Conservation (phyloP, 1,140 invertebrate genomes). For the Euschistus heros region DNA sequence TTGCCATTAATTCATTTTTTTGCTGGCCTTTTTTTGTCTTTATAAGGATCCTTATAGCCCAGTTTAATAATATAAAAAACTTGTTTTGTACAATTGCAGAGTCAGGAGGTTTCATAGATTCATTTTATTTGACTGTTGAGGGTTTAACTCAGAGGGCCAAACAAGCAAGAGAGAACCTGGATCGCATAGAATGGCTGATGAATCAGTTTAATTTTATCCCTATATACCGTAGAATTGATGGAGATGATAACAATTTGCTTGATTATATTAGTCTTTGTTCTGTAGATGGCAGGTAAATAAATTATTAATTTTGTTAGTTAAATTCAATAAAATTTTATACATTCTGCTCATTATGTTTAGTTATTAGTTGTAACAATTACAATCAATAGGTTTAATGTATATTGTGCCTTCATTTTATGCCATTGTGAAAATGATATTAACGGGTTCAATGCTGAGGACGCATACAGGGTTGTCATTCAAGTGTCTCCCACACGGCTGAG, state of each 20-base stretch:
- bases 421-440: no score
- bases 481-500: no score
- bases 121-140: constrained; percentile 40
- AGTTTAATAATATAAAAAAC: not conserved
- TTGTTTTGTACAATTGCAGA: constrained; percentile 33
- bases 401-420: no score
- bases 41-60: no score
- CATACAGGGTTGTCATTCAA: no score
- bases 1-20: no score
- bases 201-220: constrained; percentile 55
- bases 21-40: no score
- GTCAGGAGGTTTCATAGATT: constrained; percentile 44
- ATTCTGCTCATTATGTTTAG: no score
- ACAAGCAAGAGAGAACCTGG: constrained; percentile 44
- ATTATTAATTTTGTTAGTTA: not conserved
- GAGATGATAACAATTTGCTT: constrained; percentile 30
- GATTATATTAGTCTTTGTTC: not conserved
- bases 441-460: no score
- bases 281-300: constrained; percentile 1
- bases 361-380: no score
- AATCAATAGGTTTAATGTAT: no score
- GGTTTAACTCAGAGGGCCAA: constrained; percentile 52
- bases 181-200: constrained; percentile 42
- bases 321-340: no score
- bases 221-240: constrained; percentile 53